Percentiles rank a stretch among this genome's conserved stretches.
Conservation (phyloP, 2,888 invertebrate species). For the Yponomeuta sedellus region DNA sequence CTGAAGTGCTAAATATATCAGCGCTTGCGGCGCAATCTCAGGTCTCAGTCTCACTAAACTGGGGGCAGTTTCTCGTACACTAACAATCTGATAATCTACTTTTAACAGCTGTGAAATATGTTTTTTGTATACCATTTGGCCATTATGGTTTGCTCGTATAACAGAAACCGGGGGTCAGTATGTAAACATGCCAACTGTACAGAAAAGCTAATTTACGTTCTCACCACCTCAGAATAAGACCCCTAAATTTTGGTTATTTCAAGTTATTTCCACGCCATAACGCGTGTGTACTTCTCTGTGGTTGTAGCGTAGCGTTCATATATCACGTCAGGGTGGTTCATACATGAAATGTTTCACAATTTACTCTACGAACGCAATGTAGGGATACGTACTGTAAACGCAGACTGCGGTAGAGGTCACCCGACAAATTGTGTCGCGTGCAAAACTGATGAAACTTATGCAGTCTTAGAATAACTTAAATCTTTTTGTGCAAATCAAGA, state of each 20-base stretch:
- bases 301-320: conserved; percentile 22
- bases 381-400: conserved; percentile 20
- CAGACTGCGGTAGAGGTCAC: conserved; percentile 12
- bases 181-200: no score
- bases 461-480: conserved; percentile 37
- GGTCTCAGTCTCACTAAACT: no score
- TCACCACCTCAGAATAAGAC: neutral
- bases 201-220: no score
- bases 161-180: no score
- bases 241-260: neutral
- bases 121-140: no score
- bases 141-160: no score
- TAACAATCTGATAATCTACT: no score
- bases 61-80: no score
- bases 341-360: conserved; percentile 46
- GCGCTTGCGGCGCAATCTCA: no score
- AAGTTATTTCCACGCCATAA: conserved; percentile 34
- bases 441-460: neutral
- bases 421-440: conserved; percentile 1
- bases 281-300: conserved; percentile 21
- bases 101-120: no score
- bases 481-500: conserved; percentile 42
- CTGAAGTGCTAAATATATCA: no score
- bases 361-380: conserved; percentile 32
- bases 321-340: conserved; percentile 37